These are phyloP conservation scores for Pachliopta kotzebuea DNA, from an alignment of 2,888 invertebrate species.

Conservation along the genomic window DNA sequence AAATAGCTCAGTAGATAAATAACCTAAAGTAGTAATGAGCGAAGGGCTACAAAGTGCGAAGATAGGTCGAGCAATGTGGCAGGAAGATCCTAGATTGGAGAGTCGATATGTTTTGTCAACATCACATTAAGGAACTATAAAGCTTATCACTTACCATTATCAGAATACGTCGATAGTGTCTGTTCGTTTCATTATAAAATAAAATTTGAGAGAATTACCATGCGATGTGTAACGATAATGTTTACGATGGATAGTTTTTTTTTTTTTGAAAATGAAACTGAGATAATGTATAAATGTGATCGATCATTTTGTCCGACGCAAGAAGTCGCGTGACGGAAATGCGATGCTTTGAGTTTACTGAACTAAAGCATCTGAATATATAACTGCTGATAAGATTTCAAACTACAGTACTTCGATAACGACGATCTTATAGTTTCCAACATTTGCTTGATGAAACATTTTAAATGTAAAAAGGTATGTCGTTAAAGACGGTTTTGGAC, in stretches of 20 bases:
- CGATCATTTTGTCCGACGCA: constrained; percentile 40
- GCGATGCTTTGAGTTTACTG: constrained; percentile 9
- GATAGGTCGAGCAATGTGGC: no score
- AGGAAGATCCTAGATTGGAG: no score
- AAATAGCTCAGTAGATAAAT: no score
- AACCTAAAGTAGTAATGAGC: no score
- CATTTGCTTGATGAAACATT: neutral
- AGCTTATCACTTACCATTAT: no score
- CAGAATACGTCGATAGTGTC: no score
- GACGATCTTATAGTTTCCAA: neutral
- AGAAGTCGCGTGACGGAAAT: constrained; percentile 48
- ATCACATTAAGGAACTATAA: no score
- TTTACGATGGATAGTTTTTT: neutral
- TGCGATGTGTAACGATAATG: neutral
- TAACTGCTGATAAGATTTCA: constrained; percentile 25
- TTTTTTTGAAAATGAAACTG: neutral
- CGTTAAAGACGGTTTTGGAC: no score
- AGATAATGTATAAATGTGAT: constrained; percentile 31
- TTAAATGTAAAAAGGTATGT: neutral
- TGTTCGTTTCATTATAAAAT: no score
- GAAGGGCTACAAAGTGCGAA: no score
- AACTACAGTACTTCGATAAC: constrained; percentile 10
- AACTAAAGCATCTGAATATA: constrained; percentile 2
- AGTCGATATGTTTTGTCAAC: no score
- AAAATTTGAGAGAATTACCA: no score